These are phyloP conservation scores for Lucilia cuprina DNA, from an alignment of 1,140 invertebrate genomes.

Conservation along the genomic window DNA sequence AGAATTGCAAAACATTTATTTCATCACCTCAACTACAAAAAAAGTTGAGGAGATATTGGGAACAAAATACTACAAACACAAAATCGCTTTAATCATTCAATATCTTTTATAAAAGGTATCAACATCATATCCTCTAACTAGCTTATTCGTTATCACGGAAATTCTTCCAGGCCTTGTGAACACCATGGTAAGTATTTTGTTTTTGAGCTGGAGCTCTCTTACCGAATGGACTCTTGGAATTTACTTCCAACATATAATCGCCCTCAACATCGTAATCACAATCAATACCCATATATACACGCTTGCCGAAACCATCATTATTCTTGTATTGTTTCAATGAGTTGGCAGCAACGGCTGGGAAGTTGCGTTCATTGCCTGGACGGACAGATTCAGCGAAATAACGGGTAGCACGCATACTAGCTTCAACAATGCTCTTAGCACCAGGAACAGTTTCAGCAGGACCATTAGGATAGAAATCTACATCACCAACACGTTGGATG, in stretches of 20 bases:
- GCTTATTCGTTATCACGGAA: background rate
- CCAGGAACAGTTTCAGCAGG: constrained; percentile 62
- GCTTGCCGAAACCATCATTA: constrained; percentile 53
- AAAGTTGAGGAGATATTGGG: background rate
- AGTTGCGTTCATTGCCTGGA: constrained; percentile 59
- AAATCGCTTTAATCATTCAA: background rate
- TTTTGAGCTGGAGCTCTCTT: constrained; percentile 52
- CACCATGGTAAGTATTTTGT: constrained; percentile 52
- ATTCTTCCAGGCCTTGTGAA: constrained; percentile 48
- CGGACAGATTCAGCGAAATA: constrained; percentile 71
- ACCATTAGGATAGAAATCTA: constrained; percentile 83
- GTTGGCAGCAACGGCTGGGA: constrained; percentile 55
- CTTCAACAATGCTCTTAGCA: constrained; percentile 68
- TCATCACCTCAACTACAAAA: background rate
- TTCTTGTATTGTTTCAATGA: constrained; percentile 56
- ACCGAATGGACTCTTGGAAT: constrained; percentile 56
- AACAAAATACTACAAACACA: background rate
- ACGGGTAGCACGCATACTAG: constrained; percentile 69
- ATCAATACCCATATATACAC: constrained; percentile 56
- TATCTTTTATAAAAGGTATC: background rate
- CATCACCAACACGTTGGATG: constrained; percentile 71
- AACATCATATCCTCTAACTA: background rate
- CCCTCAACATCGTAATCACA: constrained; percentile 53
- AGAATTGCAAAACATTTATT: constrained; percentile 5
- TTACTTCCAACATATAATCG: constrained; percentile 58